Evolutionary conservation across 2,888 invertebrate genomes (phyloP).

Genomic region (Phaedon cochleariae): DNA sequence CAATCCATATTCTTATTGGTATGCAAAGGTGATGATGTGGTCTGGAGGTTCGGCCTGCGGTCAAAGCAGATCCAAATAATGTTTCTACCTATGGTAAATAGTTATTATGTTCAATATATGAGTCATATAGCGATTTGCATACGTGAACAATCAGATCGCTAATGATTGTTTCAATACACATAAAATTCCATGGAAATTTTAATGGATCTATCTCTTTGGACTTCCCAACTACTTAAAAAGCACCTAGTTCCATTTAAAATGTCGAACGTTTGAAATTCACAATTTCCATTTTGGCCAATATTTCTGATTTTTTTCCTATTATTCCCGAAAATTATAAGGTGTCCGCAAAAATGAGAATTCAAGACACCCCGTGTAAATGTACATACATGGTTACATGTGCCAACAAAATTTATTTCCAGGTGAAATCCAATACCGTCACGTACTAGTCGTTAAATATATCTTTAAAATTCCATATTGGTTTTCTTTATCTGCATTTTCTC

Average conservation of each 20-base stretch:
- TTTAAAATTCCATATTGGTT: neutral
- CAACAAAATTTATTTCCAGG: neutral
- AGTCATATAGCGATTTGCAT: constrained; percentile 3
- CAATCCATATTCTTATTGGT: constrained; percentile 3
- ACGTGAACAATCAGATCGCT: neutral
- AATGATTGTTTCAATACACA: too few relatives aligned
- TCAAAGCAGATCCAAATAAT: neutral
- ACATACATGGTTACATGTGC: neutral
- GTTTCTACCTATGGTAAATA: neutral
- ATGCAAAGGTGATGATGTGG: constrained; percentile 13
- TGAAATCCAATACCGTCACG: neutral
- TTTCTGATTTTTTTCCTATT: too few relatives aligned
- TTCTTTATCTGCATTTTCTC: neutral
- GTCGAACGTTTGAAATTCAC: too few relatives aligned
- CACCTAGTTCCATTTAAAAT: too few relatives aligned
- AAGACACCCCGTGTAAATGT: too few relatives aligned
- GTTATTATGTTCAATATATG: neutral
- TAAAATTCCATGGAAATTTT: too few relatives aligned
- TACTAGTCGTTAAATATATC: neutral
- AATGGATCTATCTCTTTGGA: too few relatives aligned
- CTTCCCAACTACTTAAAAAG: too few relatives aligned
- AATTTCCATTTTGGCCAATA: too few relatives aligned
- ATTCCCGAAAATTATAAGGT: too few relatives aligned
- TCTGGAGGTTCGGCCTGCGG: neutral
- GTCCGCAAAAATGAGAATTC: too few relatives aligned